Base-by-base conservation (phyloP, 2,113 vertebrate genomes). In the Chrysochloris asiatica region DNA sequence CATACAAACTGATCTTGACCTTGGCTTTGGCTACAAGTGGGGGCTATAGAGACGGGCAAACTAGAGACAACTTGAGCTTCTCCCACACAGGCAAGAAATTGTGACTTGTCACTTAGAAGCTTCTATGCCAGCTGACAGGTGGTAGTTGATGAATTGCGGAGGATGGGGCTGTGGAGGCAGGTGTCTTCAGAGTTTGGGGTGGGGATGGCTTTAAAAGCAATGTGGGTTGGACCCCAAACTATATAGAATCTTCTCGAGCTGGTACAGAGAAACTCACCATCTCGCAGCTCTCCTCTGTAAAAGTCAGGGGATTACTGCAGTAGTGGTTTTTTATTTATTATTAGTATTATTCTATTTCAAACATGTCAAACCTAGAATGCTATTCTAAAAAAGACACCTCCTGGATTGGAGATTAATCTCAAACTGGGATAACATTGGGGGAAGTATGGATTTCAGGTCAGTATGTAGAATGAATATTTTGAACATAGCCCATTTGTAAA, bases 61-160 rank as follows among this genome's bases (percentile, higher is more conserved):
- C 61, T 4, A 38, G 88, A 90, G 95, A 89, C 50, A 79, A 43
- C 2, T 1, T 17, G 17, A 67, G 72, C 3, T 0, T 90, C 94
- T 90, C 96, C 95, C 92, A 90, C 95, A 75, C 86, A 72, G 63
- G 88, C 52, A 21, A 88, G 90, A 83, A 86, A 50, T 33, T 88
- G 92, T 73, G 90, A 83, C 93, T 93, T 88, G 94, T 96, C 92
- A 88, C 86, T 85, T 67, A 54, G 89, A 85, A 92, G 85, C 38
- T 75, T 83, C 54, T n/a, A 48, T 14, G 82, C 84, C 92, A 78
- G 89, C 91, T 95, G 96, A 91, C 94, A 96, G 95, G 95, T 95
- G 95, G 96, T n/a, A 19, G 93, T 6, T 90, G 86, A 88, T 73
- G 96, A 80, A 86, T 41, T 87, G 93, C 69, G 86, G 95, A 65